These are phyloP conservation scores for Gymnorhina tibicen DNA, from an alignment of 2,113 vertebrate genomes.

Conservation along the genomic window DNA sequence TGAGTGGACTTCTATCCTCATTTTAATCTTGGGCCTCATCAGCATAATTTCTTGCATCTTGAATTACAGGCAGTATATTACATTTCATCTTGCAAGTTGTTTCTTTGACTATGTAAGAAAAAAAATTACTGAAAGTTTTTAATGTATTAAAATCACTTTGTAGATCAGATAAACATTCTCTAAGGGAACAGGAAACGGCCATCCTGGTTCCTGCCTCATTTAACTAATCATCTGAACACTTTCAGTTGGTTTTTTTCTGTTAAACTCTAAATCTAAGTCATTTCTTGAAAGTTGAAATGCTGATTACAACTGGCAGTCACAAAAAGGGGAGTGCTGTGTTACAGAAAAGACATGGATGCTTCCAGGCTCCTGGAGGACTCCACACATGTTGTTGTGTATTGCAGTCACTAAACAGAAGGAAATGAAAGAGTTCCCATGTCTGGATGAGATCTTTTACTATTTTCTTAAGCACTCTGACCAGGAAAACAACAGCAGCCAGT, in stretches of 20 bases:
- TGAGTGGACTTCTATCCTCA: not conserved
- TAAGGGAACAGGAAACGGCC: not conserved
- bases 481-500: not conserved
- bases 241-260: not conserved
- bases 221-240: not conserved
- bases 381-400: not conserved
- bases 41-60: not conserved
- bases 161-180: not conserved
- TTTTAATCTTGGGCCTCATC: conserved; percentile 43
- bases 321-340: not conserved
- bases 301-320: not conserved
- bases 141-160: not conserved
- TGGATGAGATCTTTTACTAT: not conserved
- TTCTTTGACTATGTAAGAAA: not conserved
- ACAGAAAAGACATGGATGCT: rapidly evolving
- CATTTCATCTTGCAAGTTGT: not conserved
- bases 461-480: not conserved
- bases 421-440: not conserved
- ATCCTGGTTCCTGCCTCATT: not conserved
- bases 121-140: not conserved
- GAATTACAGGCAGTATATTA: conserved; percentile 10
- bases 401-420: not conserved
- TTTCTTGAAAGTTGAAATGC: not conserved
- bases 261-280: conserved; percentile 10
- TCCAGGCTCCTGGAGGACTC: not conserved